Base-by-base conservation (phyloP, 2,888 invertebrate species). In the Lithosia quadra region DNA sequence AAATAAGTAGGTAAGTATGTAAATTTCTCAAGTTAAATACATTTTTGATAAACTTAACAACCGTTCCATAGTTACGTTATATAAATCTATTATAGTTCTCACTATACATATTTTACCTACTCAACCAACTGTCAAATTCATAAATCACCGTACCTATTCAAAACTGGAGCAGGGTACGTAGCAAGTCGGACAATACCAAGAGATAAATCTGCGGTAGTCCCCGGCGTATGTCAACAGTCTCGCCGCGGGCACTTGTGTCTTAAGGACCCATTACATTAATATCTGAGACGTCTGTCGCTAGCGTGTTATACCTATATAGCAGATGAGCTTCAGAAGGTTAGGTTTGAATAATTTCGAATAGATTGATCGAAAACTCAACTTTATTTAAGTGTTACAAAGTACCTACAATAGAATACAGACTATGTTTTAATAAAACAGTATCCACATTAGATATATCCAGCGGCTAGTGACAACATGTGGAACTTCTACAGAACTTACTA, bases 211-310 rank as follows among this genome's bases (percentile, higher is more conserved):
- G 80, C n/a, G 68, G 69, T 68, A 82, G 84, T 84, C 85, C 87
- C 78, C 36, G 71, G 71, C 73, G 76, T 75, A 72, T 72, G 80
- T 82, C 80, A 80, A 65, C 70, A 67, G 74, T 76, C 60, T 49
- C 66, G 79, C 82, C 80, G 74, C 73, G 74, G 83, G 84, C 87
- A 85, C 84, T 86, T 81, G 73, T 86, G 82, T 88, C 89, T 87
- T 87, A 81, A 81, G 82, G 79, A 74, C 78, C 84, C 88, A 88
- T 92, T 88, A 76, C 80, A 79, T 82, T 92, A 92, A 92, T 92
- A 88, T 91, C 86, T 83, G 78, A 86, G 85, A 82, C 87, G 88
- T 89, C 89, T 92, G 92, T 77, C 79, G 69, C 76, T 80, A 88
- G 88, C 86, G 88, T 83, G 63, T 53, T 63, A 66, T n/a, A n/a